These are phyloP conservation scores for Drymodes brunneopygia DNA, from an alignment of 2,113 vertebrate genomes.

Conservation along the genomic window DNA sequence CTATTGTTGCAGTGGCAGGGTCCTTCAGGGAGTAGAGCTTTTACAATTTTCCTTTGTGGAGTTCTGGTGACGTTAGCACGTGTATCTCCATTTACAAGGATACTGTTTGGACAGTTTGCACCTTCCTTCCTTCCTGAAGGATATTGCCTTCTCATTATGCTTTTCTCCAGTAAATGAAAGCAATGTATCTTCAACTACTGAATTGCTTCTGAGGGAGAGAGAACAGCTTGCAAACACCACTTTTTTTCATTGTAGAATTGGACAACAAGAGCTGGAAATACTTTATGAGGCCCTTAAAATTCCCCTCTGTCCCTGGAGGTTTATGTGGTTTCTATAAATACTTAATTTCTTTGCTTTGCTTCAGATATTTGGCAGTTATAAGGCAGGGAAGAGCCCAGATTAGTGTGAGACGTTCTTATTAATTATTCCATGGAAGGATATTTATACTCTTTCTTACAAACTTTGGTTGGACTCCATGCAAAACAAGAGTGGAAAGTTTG, in stretches of 20 bases:
- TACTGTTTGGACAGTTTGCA: background rate
- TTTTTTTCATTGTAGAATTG: background rate
- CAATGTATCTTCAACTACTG: background rate
- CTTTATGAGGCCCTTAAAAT: background rate
- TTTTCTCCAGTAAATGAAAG: background rate
- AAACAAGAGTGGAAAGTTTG: background rate
- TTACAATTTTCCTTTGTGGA: background rate
- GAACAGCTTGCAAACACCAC: background rate
- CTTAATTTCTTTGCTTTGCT: background rate
- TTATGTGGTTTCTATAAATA: conserved; percentile 39
- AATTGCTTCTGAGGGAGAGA: background rate
- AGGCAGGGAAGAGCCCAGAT: background rate
- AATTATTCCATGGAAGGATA: conserved; percentile 21
- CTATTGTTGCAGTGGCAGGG: background rate
- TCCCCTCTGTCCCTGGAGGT: background rate
- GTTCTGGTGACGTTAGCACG: background rate
- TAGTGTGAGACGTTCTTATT: conserved; percentile 16
- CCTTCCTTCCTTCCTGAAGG: background rate
- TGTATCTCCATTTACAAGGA: background rate
- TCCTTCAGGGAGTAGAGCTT: background rate
- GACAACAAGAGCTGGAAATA: background rate
- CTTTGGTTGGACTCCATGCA: background rate
- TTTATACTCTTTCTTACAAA: conserved; percentile 15
- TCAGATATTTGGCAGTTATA: conserved; percentile 5
- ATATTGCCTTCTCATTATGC: background rate